Base-by-base conservation (phyloP, 2,888 invertebrate species). In the Sinelater perroti region DNA sequence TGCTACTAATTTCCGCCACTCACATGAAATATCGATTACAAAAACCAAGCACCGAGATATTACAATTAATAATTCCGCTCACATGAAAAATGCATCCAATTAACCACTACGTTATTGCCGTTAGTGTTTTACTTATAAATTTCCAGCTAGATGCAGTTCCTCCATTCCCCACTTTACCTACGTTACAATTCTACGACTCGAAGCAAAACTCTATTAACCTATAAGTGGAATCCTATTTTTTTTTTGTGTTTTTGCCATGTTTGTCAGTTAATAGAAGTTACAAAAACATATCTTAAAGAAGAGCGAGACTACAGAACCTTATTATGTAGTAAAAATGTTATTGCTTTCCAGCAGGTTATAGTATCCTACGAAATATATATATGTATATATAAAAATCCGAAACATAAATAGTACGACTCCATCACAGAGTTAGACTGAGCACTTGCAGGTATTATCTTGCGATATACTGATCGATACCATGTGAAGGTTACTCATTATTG, bases 391-490 rank as follows among this genome's bases (percentile, higher is more conserved):
- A 13, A 31, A 31, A 6, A 13, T 31, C 5, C 7, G 7, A 17
- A 36, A 13, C 10, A 8, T 24, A 40, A 40, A 40, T 40, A 40
- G 40, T 40, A 40, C 40, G 40, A 40, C 24, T 26, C 40, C 11
- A 40, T 40, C 24, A 40, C 40, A 40, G 16, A 11, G 8, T 18
- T 40, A 21, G 24, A 24, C 21, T 40, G 40, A 40, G 40, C 40
- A 40, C 24, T 40, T 38, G 2, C 10, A n/a, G 18, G 3, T n/a
- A 7, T 35, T 40, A 7, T 20, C 26, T n/a, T n/a, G n/a, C n/a
- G n/a, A n/a, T 21, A 40, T 40, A 40, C 40, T 40, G 40, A 24
- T 24, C 26, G 11, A 40, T 24, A 38, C 40, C 21, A 20, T 24
- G 24, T 40, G 8, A 10, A 10, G 28, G 28, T 28, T 28, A 10